These are phyloP conservation scores for Pluvianellus socialis DNA, from an alignment of 2,113 vertebrate species.

Conservation along the genomic window DNA sequence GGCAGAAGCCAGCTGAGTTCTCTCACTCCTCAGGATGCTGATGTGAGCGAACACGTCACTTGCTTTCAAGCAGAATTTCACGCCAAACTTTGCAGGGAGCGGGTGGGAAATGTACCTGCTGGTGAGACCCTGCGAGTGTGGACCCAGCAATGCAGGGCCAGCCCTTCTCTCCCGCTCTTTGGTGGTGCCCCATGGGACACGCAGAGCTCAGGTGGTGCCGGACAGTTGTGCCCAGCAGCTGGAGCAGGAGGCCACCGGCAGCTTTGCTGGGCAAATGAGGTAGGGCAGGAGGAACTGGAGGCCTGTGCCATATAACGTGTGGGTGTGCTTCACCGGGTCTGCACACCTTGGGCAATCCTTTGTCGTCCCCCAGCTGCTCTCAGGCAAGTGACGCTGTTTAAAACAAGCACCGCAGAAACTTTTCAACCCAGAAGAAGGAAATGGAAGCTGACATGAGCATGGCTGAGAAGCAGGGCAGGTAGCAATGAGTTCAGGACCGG, in stretches of 20 bases:
- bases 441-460: neutral
- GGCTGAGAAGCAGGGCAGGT: neutral
- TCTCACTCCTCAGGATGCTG: neutral
- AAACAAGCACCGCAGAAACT: neutral
- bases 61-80: neutral
- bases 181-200: neutral
- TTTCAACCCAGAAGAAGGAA: neutral
- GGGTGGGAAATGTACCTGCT: neutral
- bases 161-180: neutral
- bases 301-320: rapidly evolving
- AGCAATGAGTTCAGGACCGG: neutral
- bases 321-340: neutral
- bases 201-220: neutral
- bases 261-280: neutral
- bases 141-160: neutral
- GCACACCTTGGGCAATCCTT: neutral
- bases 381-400: neutral
- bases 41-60: rapidly evolving
- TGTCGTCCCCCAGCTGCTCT: neutral
- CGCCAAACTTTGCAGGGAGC: neutral
- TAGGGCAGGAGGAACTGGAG: neutral
- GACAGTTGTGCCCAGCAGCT: neutral
- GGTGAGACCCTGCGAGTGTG: neutral
- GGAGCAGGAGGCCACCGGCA: neutral
- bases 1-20: neutral